Conservation (phyloP, 2,113 vertebrate species). For the Leucosticte australis region DNA sequence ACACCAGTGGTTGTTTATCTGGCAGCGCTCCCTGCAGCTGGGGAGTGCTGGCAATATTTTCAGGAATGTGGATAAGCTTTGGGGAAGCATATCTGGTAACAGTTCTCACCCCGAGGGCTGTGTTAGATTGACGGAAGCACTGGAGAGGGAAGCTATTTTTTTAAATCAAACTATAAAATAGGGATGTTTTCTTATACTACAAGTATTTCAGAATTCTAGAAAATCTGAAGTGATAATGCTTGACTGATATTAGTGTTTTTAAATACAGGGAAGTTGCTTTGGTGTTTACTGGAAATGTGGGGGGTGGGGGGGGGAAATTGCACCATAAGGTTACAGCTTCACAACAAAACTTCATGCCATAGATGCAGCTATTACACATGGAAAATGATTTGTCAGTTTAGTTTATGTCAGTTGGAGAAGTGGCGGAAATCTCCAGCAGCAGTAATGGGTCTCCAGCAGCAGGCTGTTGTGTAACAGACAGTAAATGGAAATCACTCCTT, state of each 20-base stretch:
- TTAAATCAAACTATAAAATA: neutral
- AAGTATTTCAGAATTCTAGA: neutral
- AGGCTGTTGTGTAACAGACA: neutral
- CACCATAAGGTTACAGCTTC: neutral
- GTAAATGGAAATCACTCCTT: neutral
- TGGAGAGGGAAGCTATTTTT: neutral
- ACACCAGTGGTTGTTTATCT: fast-evolving
- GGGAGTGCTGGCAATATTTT: neutral
- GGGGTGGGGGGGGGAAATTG: fast-evolving
- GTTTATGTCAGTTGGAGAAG: neutral
- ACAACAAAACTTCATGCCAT: neutral
- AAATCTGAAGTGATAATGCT: neutral
- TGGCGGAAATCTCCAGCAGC: neutral
- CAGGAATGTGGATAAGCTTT: neutral
- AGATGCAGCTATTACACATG: neutral
- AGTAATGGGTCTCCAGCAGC: neutral
- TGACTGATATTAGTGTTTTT: neutral
- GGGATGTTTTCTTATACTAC: neutral
- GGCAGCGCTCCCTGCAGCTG: neutral
- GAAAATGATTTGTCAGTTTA: neutral
- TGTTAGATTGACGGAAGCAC: fast-evolving
- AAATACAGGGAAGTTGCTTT: neutral
- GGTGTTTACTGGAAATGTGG: neutral
- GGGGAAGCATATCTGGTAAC: fast-evolving
- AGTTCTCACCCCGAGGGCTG: neutral